Percentiles rank a stretch among this genome's conserved stretches.
Evolutionary conservation across 2,113 vertebrate genomes (phyloP).

Genomic region (Mola mola): DNA sequence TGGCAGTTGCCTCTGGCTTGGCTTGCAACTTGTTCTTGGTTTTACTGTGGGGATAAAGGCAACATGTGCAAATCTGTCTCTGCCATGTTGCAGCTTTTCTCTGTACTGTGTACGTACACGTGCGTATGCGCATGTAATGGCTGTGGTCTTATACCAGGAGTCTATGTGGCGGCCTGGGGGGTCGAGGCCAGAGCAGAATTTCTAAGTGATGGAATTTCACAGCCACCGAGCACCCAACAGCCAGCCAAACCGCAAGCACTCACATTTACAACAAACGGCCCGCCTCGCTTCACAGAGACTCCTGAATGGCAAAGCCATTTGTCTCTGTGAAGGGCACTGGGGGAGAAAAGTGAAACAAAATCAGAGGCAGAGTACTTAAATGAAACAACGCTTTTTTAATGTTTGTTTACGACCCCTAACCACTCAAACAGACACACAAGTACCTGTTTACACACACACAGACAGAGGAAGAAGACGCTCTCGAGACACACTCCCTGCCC

Average conservation of each 20-base stretch:
- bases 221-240: slow-evolving; percentile 67
- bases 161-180: slow-evolving; percentile 56
- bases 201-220: slow-evolving; percentile 83
- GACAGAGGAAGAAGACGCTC: slow-evolving; percentile 1
- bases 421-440: slow-evolving; percentile 47
- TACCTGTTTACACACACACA: slow-evolving; percentile 20
- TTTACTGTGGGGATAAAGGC: slow-evolving; percentile 56
- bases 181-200: slow-evolving; percentile 78
- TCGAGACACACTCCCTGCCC: slow-evolving; percentile 27
- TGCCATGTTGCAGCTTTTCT: slow-evolving; percentile 1
- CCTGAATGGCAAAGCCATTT: slow-evolving; percentile 84
- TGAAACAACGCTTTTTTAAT: slow-evolving; percentile 85
- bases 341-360: slow-evolving; percentile 74
- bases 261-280: slow-evolving; percentile 80
- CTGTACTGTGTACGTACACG: no score
- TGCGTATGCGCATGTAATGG: slow-evolving; percentile 13
- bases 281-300: slow-evolving; percentile 73
- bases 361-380: slow-evolving; percentile 73
- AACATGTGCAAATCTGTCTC: slow-evolving; percentile 28
- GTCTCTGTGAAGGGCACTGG: slow-evolving; percentile 83
- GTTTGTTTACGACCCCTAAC: slow-evolving; percentile 87
- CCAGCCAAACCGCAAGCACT: slow-evolving; percentile 75
- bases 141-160: slow-evolving; percentile 52
- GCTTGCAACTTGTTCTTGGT: slow-evolving; percentile 66
- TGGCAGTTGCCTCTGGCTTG: slow-evolving; percentile 64